These are phyloP conservation scores for Campaea margaritaria DNA, from an alignment of 2,888 invertebrate species.

Conservation along the genomic window DNA sequence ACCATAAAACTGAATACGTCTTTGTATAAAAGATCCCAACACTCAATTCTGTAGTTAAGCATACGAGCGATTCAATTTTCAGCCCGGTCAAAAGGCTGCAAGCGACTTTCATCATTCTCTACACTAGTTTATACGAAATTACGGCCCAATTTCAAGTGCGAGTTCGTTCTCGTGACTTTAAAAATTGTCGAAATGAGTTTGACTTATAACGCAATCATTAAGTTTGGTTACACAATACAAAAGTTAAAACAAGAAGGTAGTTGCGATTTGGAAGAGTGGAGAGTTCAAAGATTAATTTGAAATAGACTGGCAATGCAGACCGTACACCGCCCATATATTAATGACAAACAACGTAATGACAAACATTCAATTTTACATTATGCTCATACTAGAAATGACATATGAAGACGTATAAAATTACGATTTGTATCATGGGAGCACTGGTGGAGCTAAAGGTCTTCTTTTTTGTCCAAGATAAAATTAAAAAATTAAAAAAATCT, in stretches of 20 bases:
- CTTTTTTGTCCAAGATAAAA: too few species aligned
- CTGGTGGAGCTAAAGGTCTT: too few species aligned
- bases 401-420: too few species aligned
- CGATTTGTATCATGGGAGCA: too few species aligned
- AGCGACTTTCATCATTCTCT: constrained; percentile 22
- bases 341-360: too few species aligned
- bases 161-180: constrained; percentile 25
- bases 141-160: constrained; percentile 27
- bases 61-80: constrained; percentile 21
- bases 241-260: constrained; percentile 3
- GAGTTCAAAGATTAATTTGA: background rate
- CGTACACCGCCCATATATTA: too few species aligned
- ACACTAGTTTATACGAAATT: constrained; percentile 20
- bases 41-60: constrained; percentile 12
- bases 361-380: too few species aligned
- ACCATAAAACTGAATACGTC: constrained; percentile 30
- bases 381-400: too few species aligned
- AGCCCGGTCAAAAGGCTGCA: constrained; percentile 16
- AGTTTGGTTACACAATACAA: constrained; percentile 37
- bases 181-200: constrained; percentile 24
- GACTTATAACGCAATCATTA: constrained; percentile 24
- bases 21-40: constrained; percentile 37
- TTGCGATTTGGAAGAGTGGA: background rate
- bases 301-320: too few species aligned
- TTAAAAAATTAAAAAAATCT: too few species aligned